Percentiles rank a stretch among this genome's conserved stretches.
Conservation (phyloP, 2,113 vertebrate genomes). For the Pachycephala philippinensis region DNA sequence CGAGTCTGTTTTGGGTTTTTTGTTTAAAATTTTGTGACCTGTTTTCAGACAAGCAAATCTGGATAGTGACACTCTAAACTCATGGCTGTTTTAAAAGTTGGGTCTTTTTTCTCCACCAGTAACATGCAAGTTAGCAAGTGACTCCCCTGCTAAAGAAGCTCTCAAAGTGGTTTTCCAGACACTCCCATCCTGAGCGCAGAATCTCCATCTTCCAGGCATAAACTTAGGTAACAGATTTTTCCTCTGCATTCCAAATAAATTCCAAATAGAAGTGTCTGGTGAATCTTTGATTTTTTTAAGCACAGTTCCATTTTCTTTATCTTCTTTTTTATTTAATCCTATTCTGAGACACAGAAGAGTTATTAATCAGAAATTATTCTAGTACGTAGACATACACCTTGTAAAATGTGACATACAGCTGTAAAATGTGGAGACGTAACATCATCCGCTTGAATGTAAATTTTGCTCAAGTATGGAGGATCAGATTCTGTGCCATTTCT, state of each 20-base stretch:
- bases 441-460: background rate
- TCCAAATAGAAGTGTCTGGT: background rate
- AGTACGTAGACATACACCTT: background rate
- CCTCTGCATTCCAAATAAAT: background rate
- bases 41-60: background rate
- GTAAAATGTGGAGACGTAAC: background rate
- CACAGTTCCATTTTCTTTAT: background rate
- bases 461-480: background rate
- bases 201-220: background rate
- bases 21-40: background rate
- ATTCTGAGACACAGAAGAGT: background rate
- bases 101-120: fast-evolving
- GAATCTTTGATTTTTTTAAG: background rate
- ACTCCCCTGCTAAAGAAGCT: background rate
- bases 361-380: background rate
- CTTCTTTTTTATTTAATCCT: background rate
- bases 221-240: background rate
- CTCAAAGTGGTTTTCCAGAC: background rate
- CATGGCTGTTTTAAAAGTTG: background rate
- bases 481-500: background rate
- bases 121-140: background rate
- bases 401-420: background rate
- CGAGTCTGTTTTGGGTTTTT: background rate
- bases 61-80: background rate
- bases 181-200: background rate